These are phyloP conservation scores for Ellobium chinense DNA, from an alignment of 2,888 invertebrate species.

Conservation along the genomic window DNA sequence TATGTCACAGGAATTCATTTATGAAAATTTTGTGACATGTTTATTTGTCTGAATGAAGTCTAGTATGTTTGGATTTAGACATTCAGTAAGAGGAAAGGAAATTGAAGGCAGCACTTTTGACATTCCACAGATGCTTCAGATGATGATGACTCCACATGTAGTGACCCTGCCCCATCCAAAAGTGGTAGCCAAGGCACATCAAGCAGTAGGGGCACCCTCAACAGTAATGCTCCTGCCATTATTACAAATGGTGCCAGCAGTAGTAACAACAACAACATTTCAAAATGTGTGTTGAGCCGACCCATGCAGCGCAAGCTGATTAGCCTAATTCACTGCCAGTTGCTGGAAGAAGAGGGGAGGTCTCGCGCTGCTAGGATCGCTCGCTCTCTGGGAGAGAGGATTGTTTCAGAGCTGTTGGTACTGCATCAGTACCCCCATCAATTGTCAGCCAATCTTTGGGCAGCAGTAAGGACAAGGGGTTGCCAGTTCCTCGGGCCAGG, in stretches of 20 bases:
- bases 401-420: slow-evolving; percentile 94
- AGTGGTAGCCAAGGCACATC: neutral
- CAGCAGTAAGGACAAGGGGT: slow-evolving; percentile 96
- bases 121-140: slow-evolving; percentile 35
- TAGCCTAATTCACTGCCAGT: slow-evolving; percentile 93
- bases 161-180: neutral
- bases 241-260: neutral
- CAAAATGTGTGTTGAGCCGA: slow-evolving; percentile 83
- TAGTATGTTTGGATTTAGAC: too few species aligned
- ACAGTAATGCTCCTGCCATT: neutral
- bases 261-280: slow-evolving; percentile 7
- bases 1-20: too few species aligned
- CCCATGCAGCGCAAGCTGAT: slow-evolving; percentile 98
- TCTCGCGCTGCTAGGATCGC: slow-evolving; percentile 83
- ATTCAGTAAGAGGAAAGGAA: too few species aligned
- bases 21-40: too few species aligned
- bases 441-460: slow-evolving; percentile 95
- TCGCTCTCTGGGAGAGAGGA: slow-evolving; percentile 95
- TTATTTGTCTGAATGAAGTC: too few species aligned
- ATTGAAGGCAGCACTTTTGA: too few species aligned
- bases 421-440: slow-evolving; percentile 98
- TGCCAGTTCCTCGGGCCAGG: slow-evolving; percentile 98
- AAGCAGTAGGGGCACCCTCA: slow-evolving; percentile 1
- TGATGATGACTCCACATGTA: slow-evolving; percentile 38
- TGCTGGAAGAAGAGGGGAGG: slow-evolving; percentile 90